Percentiles rank a stretch among this genome's conserved stretches.
These are phyloP conservation scores for Ennomos erosarius DNA, from an alignment of 2,888 invertebrate genomes.

Conservation along the genomic window DNA sequence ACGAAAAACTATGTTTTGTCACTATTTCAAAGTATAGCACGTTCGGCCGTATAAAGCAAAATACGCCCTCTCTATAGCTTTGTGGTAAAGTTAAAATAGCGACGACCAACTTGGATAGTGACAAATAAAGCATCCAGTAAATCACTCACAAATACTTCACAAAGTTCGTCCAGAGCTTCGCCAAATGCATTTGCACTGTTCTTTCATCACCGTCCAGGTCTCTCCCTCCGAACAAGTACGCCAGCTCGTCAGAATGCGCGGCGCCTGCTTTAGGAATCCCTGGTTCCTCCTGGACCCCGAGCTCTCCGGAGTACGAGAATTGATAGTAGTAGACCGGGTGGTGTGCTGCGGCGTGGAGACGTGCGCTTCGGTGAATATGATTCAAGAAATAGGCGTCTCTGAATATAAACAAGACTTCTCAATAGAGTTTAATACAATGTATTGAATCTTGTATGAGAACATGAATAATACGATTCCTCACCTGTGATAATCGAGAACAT, in stretches of 20 bases:
- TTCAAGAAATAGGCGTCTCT: constrained; percentile 74
- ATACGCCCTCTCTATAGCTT: too few relatives aligned
- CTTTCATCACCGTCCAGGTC: constrained; percentile 61
- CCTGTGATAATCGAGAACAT: constrained; percentile 69
- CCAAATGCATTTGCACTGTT: constrained; percentile 55
- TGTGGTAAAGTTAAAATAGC: too few relatives aligned
- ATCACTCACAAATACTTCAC: constrained; percentile 71
- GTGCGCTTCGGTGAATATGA: constrained; percentile 67
- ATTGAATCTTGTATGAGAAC: too few relatives aligned
- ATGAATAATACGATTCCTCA: constrained; percentile 27
- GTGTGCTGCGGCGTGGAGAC: constrained; percentile 53
- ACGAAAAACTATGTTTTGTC: too few relatives aligned
- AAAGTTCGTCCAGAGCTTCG: constrained; percentile 72
- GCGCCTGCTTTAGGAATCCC: constrained; percentile 64
- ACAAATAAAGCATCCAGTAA: background rate
- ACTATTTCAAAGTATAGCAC: too few relatives aligned
- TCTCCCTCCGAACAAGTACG: constrained; percentile 62
- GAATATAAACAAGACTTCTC: constrained; percentile 13
- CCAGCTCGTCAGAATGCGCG: constrained; percentile 75
- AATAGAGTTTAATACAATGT: background rate
- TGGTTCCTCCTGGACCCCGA: constrained; percentile 61
- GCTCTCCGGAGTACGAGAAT: constrained; percentile 63
- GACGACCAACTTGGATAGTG: too few relatives aligned
- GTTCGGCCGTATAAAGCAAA: too few relatives aligned
- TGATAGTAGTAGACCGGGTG: constrained; percentile 69